Base-by-base conservation (phyloP, 92 coral and sea anemone species). In the Meandrina meandrites region DNA sequence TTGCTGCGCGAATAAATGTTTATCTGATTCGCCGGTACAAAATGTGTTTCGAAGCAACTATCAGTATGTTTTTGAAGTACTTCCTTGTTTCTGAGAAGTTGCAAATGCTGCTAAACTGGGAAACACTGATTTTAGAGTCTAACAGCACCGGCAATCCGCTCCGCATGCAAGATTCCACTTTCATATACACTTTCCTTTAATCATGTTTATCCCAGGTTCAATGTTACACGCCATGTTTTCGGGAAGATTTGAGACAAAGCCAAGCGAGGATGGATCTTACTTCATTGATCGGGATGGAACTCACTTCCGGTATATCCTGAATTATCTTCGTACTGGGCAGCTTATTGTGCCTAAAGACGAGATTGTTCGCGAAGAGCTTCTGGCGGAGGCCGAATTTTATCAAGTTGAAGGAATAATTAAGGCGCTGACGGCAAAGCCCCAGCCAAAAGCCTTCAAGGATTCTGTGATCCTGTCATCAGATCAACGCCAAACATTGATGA, bases 211-310 rank as follows among this genome's bases (percentile, higher is more conserved):
- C 42, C 22, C 40, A 84, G 87, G 87, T 13, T 84, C 87, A 14
- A 84, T 84, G 87, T 30, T 84, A 74, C 75, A 84, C 72, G 87
- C 81, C 47, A 75, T 84, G 87, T 74, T 82, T 72, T 82, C 86
- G 0, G 79, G 79, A 2, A 66, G 96, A 70, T 91, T 94, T 81
- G 94, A 89, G 75, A 82, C 92, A 12, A 84, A 91, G 71, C 94
- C 96, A 5, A 88, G 85, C 51, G 93, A 94, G 75, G 94, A 94
- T 56, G 96, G 96, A 36, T 83, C 92, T 74, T 93, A 91, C 89
- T 93, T 93, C 75, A 90, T 93, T 67, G 96, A 93, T 86, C 94
- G 94, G 24, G 94, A 89, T 84, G 94, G 94, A 67, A 89, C 92
- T 69, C 89, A 86, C 84, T 89, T 92, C 86, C 91, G 95, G 82